phyloP scores from a whole-genome alignment of 2,888 invertebrate species.

The Dryobotodes eremita region DNA sequence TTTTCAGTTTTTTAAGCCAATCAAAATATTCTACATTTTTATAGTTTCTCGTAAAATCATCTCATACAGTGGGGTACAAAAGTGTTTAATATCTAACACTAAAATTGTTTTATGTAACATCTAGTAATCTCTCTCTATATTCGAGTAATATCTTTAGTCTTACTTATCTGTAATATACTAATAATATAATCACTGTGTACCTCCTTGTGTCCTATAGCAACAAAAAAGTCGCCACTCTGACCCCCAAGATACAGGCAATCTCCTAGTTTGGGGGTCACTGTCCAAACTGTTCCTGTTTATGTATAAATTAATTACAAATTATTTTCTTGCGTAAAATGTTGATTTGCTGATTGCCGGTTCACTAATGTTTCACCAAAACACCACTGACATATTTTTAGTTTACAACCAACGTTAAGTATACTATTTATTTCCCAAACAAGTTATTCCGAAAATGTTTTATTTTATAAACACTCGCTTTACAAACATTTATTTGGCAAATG shows the following conservation, averaged over 20 bases:
- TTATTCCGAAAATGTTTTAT: too few species aligned
- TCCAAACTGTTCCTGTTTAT: background rate
- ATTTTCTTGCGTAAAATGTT: background rate
- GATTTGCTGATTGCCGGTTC: too few species aligned
- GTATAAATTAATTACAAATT: background rate
- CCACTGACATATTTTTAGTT: too few species aligned
- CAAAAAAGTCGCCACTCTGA: background rate
- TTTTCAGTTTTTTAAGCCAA: too few species aligned
- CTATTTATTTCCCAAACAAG: too few species aligned
- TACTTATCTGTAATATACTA: background rate
- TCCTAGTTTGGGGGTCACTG: background rate
- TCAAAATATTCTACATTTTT: background rate
- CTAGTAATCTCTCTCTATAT: too few species aligned
- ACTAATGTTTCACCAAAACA: too few species aligned
- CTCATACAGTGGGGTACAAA: background rate
- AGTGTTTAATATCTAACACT: background rate
- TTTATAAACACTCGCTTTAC: too few species aligned
- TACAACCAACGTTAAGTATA: too few species aligned
- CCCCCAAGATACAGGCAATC: background rate
- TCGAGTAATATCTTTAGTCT: too few species aligned
- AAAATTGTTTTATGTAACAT: too few species aligned
- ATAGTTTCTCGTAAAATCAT: background rate
- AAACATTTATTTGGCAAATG: too few species aligned
- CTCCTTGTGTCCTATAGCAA: background rate
- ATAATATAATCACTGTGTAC: background rate